Evolutionary conservation across 2,797 vertebrate genomes (phyloP).

Genomic region (Perodicticus potto): DNA sequence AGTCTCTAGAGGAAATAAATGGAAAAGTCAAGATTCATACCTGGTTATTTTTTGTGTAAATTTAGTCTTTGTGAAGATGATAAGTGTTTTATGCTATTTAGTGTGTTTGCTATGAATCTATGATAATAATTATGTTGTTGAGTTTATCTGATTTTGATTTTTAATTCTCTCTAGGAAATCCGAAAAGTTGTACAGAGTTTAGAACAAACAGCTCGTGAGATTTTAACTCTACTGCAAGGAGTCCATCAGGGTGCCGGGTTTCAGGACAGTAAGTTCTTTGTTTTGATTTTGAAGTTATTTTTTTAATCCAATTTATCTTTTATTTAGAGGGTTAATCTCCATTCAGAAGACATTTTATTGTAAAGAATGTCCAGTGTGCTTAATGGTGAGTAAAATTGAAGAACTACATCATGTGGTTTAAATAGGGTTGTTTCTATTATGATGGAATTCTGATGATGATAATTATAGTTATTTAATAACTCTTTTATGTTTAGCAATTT

Average conservation of each 20-base stretch:
- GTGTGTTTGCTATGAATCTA: neutral
- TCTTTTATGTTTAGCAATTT: neutral
- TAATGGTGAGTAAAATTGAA: constrained; percentile 52
- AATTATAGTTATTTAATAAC: constrained; percentile 1
- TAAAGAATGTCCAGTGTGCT: neutral
- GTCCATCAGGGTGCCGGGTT: constrained; percentile 97
- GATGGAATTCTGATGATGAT: neutral
- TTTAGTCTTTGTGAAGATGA: neutral
- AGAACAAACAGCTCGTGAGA: constrained; percentile 97
- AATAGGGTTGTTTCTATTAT: neutral
- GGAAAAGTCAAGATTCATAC: neutral
- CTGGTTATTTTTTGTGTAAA: neutral
- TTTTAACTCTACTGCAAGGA: constrained; percentile 96
- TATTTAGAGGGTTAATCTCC: neutral
- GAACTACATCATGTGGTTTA: neutral
- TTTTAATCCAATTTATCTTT: neutral
- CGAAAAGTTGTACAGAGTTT: constrained; percentile 96
- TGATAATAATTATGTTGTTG: constrained; percentile 2
- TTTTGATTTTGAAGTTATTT: constrained; percentile 51
- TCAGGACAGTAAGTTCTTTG: constrained; percentile 94
- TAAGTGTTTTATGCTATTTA: neutral
- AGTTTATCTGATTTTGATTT: constrained; percentile 60
- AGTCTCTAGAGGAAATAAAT: neutral
- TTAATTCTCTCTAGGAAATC: constrained; percentile 92
- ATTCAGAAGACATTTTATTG: neutral